Evolutionary conservation across 2,888 invertebrate genomes (phyloP).

Genomic region (Cybosia mesomella): DNA sequence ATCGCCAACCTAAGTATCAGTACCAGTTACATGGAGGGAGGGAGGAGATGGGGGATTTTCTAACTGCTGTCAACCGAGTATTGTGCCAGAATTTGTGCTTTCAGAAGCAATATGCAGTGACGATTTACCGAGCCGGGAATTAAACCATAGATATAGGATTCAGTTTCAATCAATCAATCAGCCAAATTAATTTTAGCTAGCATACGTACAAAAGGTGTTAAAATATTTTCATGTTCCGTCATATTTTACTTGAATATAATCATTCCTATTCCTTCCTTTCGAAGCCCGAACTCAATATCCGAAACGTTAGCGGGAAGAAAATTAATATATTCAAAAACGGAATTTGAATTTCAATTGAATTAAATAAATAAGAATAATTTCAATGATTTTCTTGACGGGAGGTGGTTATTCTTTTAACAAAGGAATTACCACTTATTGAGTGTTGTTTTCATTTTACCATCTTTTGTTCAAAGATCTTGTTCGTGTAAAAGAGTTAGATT

Average conservation of each 20-base stretch:
- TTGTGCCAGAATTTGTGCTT: neutral
- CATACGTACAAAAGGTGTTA: neutral
- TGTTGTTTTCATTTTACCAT: conserved; percentile 7
- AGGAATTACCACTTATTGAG: conserved; percentile 13
- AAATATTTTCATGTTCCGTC: neutral
- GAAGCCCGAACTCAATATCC: conserved; percentile 5
- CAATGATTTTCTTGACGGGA: neutral
- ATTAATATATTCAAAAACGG: conserved; percentile 32
- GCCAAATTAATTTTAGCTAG: neutral
- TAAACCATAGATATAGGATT: neutral
- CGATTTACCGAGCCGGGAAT: neutral
- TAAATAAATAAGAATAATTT: conserved; percentile 31
- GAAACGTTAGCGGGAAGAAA: conserved; percentile 20
- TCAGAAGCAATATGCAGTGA: neutral
- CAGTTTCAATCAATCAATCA: neutral
- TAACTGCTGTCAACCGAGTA: too few relatives aligned
- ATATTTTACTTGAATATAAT: neutral
- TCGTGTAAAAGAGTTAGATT: neutral
- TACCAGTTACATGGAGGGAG: neutral
- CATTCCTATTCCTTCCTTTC: neutral
- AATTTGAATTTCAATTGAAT: conserved; percentile 47
- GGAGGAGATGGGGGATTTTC: too few relatives aligned
- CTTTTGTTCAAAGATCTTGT: neutral
- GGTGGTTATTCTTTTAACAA: conserved; percentile 10
- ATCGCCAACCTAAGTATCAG: neutral